Evolutionary conservation across 2,113 vertebrate species (phyloP).

Genomic region (Albula goreensis): DNA sequence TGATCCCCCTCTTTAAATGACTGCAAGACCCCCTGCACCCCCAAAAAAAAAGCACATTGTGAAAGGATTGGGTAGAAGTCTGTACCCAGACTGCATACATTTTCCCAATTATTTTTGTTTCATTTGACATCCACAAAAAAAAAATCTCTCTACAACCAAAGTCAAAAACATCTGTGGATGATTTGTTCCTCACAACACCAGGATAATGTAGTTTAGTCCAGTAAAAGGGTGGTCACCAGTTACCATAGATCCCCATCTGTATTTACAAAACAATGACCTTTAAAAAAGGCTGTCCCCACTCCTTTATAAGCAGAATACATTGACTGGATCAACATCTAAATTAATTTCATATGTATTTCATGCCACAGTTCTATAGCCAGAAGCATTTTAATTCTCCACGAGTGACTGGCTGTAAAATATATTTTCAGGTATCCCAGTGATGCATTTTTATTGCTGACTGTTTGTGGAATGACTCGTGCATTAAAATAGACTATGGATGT

Average conservation of each 20-base stretch:
- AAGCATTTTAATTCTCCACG: not conserved
- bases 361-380: not conserved
- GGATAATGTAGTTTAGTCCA: not conserved
- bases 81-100: not conserved
- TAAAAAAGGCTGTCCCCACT: not conserved
- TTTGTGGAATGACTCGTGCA: not conserved
- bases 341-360: not conserved
- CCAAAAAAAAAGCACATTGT: not conserved
- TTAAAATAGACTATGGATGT: not conserved
- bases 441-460: not conserved
- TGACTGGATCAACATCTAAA: not conserved
- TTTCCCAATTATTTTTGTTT: not conserved
- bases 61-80: not conserved
- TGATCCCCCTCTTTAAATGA: not conserved
- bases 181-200: not conserved
- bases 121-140: not conserved
- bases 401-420: not conserved
- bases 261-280: not conserved
- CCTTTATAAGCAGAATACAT: not conserved
- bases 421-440: not conserved
- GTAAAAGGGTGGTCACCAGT: not conserved
- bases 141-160: not conserved
- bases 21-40: not conserved
- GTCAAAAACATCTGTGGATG: not conserved
- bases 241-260: not conserved